These are phyloP conservation scores for Poeciliopsis retropinna DNA, from an alignment of 2,113 vertebrate species.

Conservation along the genomic window DNA sequence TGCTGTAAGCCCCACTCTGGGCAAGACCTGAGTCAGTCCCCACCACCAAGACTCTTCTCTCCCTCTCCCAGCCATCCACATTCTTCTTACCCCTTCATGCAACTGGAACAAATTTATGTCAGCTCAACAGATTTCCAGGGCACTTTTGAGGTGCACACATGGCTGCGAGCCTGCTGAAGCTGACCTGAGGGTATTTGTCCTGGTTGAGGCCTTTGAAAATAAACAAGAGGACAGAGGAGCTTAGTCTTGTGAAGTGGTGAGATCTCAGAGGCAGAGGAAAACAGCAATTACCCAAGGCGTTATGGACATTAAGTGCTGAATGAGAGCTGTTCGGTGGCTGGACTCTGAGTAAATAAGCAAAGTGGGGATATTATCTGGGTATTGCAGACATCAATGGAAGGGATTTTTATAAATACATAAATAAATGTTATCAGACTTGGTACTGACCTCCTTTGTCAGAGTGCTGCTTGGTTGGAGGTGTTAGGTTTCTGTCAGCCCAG, in stretches of 20 bases:
- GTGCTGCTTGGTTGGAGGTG: constrained; percentile 59
- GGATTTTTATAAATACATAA: constrained; percentile 66
- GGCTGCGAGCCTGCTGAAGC: constrained; percentile 62
- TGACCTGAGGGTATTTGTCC: constrained; percentile 77
- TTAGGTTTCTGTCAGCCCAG: constrained; percentile 61
- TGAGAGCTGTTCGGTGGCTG: constrained; percentile 66
- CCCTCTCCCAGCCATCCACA: constrained; percentile 57
- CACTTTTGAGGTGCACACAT: constrained; percentile 67
- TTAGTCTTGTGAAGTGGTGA: constrained; percentile 69
- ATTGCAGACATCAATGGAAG: constrained; percentile 63
- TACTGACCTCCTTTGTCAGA: constrained; percentile 65
- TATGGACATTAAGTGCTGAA: constrained; percentile 73
- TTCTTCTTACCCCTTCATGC: constrained; percentile 70
- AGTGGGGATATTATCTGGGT: constrained; percentile 59
- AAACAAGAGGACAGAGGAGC: constrained; percentile 76
- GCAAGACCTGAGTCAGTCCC: constrained; percentile 63
- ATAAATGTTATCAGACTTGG: constrained; percentile 70
- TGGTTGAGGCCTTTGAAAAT: constrained; percentile 77
- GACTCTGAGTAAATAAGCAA: constrained; percentile 74
- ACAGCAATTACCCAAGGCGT: constrained; percentile 75
- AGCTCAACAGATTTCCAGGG: constrained; percentile 74
- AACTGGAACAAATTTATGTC: constrained; percentile 79
- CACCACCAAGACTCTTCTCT: constrained; percentile 55
- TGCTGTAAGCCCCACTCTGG: constrained; percentile 70
- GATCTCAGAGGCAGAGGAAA: constrained; percentile 75